Evolutionary conservation across 2,888 invertebrate species (phyloP), one percentile per base, ranked within the genome.

Genomic region (Lamproptera curius): DNA sequence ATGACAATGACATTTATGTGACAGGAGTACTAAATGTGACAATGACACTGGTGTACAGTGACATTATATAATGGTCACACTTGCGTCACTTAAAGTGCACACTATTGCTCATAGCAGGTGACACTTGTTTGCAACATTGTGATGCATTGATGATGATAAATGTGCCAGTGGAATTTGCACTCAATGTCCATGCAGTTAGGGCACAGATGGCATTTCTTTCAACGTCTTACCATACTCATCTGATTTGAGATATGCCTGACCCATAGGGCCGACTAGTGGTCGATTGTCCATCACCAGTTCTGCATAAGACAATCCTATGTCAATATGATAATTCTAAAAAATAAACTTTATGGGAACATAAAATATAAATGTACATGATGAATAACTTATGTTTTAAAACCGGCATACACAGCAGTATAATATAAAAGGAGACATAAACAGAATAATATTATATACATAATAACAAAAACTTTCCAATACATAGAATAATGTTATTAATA

Each of bases 231-330:
- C 94, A 89, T 92, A 92, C 88, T 90, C 91, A 89, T 94, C 94
- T 81, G 92, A 91, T 90, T 94, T 94, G 88, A 94, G 91, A 92
- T 94, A 94, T 80, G 92, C 91, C 90, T 92, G 92, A 86, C 94
- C 94, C 90, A 92, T 89, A 72, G 93, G 92, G 88, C 92, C 93
- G 88, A 94, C 91, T 88, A 91, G 91, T 76, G 91, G 91, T 79
- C 93, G 92, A 89, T 89, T 92, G 90, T 93, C 92, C 89, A 92
- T 92, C 90, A 92, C 92, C 88, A 90, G 78, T 73, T 89, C 88
- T 89, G 88, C 72, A 69, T 66, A 81, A 81, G 66, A 80, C 63
- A 83, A 81, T 66, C 70, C 68, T 71, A 61, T 61, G 67, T 79
- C 53, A 62, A 55, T 40, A 53, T 52, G 26, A 34, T 13, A 54